phyloP scores from a whole-genome alignment of 2,888 invertebrate genomes.

The Pycnomerus fuliginosus region DNA sequence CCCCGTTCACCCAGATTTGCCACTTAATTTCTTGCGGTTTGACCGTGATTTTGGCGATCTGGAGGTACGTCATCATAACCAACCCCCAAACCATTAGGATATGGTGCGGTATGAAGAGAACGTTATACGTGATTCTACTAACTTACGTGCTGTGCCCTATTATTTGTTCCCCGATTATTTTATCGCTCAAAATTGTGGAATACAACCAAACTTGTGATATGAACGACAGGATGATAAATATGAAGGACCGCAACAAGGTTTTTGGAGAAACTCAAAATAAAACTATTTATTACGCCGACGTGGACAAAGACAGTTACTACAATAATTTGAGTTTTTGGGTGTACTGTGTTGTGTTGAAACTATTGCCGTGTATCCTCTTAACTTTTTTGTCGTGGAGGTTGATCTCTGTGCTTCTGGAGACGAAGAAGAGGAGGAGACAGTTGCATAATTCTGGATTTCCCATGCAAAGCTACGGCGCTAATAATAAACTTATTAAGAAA shows the following conservation, averaged over 20 bases:
- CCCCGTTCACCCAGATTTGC: conserved; percentile 83
- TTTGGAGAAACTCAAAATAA: conserved; percentile 35
- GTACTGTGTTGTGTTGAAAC: conserved; percentile 88
- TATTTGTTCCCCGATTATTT: conserved; percentile 80
- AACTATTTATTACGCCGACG: conserved; percentile 54
- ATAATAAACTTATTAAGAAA: conserved; percentile 34
- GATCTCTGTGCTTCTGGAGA: conserved; percentile 75
- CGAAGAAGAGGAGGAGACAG: conserved; percentile 71
- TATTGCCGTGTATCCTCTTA: conserved; percentile 85
- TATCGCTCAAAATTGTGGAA: conserved; percentile 72
- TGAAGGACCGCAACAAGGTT: conserved; percentile 35
- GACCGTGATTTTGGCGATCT: conserved; percentile 88
- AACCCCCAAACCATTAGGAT: conserved; percentile 77
- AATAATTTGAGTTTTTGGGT: conserved; percentile 81
- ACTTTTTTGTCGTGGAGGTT: conserved; percentile 79
- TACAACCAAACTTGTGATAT: conserved; percentile 56
- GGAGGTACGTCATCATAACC: conserved; percentile 86
- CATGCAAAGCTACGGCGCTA: conserved; percentile 39
- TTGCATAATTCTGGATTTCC: conserved; percentile 55
- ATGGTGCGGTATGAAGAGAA: conserved; percentile 80
- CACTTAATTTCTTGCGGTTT: conserved; percentile 92
- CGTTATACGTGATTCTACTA: conserved; percentile 70
- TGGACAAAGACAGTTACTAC: conserved; percentile 60
- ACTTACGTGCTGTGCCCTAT: conserved; percentile 83
- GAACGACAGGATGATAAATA: conserved; percentile 50